These are phyloP conservation scores for Platorchestia sp. DNA, from an alignment of 1,140 invertebrate species.

Conservation along the genomic window DNA sequence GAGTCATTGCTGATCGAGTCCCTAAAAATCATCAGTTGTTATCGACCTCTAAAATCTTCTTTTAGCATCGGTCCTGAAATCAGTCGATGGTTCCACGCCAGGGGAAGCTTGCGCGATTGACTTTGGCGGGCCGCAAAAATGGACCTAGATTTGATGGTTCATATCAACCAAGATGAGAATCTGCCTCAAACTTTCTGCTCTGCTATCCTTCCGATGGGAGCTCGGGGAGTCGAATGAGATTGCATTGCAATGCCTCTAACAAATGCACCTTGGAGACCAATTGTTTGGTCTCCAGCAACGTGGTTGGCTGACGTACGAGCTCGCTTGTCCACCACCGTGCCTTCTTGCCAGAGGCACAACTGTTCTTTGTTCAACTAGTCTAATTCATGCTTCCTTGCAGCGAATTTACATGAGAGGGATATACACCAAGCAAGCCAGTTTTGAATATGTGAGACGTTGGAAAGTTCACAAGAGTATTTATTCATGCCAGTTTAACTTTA, in stretches of 20 bases:
- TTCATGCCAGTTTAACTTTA: background rate
- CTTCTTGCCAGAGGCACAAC: background rate
- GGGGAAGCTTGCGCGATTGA: background rate
- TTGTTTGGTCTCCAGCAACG: background rate
- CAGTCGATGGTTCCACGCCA: background rate
- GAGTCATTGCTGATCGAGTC: slow-evolving; percentile 6
- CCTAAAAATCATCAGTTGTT: slow-evolving; percentile 16
- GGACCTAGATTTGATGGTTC: background rate
- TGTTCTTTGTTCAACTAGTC: background rate
- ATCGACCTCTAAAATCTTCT: background rate
- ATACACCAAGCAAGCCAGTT: no score
- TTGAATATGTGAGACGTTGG: no score
- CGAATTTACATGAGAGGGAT: background rate
- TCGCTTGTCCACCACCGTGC: background rate
- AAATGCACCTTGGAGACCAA: slow-evolving; percentile 29
- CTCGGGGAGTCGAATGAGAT: slow-evolving; percentile 23
- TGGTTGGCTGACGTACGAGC: slow-evolving; percentile 15
- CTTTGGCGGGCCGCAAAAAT: background rate
- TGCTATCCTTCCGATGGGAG: slow-evolving; percentile 36
- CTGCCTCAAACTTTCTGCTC: slow-evolving; percentile 10
- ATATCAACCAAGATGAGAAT: slow-evolving; percentile 21
- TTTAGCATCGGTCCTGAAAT: background rate
- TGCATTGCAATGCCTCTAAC: slow-evolving; percentile 34
- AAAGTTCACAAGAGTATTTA: background rate
- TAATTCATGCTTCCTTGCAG: background rate